A percentile compares a stretch with the other conserved stretches of the same genome.
Evolutionary conservation across 2,113 vertebrate genomes (phyloP).

Genomic region (Ctenomys sociabilis): DNA sequence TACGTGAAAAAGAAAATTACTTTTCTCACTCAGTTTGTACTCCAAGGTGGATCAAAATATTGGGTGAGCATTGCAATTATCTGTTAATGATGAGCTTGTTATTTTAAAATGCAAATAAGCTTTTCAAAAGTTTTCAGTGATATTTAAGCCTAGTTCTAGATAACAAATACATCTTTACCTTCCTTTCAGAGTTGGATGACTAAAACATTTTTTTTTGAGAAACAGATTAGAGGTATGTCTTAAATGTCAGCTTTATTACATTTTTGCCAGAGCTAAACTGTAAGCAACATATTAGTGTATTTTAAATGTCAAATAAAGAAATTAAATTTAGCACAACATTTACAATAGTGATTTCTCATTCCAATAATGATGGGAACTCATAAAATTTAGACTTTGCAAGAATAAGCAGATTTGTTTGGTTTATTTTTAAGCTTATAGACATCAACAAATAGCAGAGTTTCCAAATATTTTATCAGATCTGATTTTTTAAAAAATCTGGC

Average conservation of each 20-base stretch:
- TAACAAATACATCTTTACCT: neutral
- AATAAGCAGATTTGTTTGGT: constrained; percentile 71
- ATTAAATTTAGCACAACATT: constrained; percentile 58
- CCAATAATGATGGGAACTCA: constrained; percentile 59
- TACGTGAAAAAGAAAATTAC: neutral
- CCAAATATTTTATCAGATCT: constrained; percentile 77
- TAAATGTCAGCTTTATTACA: constrained; percentile 1
- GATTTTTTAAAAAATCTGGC: constrained; percentile 53
- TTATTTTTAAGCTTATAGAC: constrained; percentile 74
- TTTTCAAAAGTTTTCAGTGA: constrained; percentile 37
- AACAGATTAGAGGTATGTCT: neutral
- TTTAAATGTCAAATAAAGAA: constrained; percentile 71
- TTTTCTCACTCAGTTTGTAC: constrained; percentile 54
- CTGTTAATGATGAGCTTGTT: neutral
- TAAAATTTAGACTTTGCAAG: constrained; percentile 57
- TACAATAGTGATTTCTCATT: constrained; percentile 66
- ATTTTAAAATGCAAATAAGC: constrained; percentile 31
- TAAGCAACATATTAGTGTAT: constrained; percentile 24
- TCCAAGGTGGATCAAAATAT: neutral
- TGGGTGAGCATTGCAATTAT: neutral
- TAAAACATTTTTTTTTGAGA: constrained; percentile 2
- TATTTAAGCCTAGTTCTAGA: neutral
- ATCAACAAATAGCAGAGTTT: constrained; percentile 71
- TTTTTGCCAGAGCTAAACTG: constrained; percentile 52
- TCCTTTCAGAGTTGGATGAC: neutral